Percentiles rank a stretch among this genome's conserved stretches.
These are phyloP conservation scores for Hemiprocne comata DNA, from an alignment of 2,113 vertebrate genomes.

Conservation along the genomic window DNA sequence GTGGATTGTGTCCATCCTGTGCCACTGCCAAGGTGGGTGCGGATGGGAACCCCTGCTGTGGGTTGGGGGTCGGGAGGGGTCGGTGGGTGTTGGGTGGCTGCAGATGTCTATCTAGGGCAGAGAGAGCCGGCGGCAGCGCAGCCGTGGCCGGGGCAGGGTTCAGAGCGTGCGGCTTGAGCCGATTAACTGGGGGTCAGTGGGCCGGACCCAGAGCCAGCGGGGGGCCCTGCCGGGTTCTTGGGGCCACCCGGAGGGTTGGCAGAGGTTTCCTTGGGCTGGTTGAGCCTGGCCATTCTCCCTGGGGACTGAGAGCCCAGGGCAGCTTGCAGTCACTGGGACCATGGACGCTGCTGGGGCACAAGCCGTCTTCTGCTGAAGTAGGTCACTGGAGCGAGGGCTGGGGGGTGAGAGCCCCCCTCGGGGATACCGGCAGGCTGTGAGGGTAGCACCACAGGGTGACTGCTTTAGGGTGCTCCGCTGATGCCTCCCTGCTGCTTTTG, in stretches of 20 bases:
- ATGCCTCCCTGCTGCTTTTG: not conserved
- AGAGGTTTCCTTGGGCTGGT: not conserved
- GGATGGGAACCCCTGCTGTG: rapidly evolving
- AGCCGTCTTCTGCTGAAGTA: not conserved
- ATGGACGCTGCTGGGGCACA: not conserved
- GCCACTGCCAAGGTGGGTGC: not conserved
- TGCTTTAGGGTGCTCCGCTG: rapidly evolving
- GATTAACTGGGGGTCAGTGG: slow-evolving; percentile 65
- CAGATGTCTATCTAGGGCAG: slow-evolving; percentile 60
- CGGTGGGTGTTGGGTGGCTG: not conserved
- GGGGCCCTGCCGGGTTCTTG: not conserved
- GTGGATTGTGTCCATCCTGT: rapidly evolving
- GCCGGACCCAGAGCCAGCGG: not conserved
- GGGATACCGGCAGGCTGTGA: not conserved
- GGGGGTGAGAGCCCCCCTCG: not conserved
- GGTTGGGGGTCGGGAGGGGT: not conserved
- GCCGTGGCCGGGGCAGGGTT: not conserved
- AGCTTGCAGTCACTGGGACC: rapidly evolving
- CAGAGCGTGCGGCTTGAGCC: slow-evolving; percentile 17
- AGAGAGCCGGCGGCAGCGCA: not conserved
- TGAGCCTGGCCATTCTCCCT: rapidly evolving
- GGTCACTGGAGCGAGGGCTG: not conserved
- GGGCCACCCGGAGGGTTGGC: not conserved
- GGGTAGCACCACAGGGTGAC: not conserved
- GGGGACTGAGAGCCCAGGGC: rapidly evolving